phyloP scores from a whole-genome alignment of 2,797 vertebrate genomes.

The Gypaetus barbatus region DNA sequence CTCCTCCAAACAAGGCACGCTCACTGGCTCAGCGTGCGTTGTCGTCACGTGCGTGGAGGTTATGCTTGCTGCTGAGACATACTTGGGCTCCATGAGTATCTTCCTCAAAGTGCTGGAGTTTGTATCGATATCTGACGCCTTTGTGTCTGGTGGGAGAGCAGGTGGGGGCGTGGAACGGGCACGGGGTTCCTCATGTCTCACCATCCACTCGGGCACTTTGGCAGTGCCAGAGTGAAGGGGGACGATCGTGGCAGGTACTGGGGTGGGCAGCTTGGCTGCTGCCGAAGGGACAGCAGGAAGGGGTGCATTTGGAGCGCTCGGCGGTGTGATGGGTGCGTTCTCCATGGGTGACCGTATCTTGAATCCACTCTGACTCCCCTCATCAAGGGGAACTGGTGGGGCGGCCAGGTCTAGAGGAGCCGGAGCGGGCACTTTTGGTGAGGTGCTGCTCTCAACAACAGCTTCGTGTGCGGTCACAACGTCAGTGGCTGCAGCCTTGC shows the following conservation, averaged over 20 bases:
- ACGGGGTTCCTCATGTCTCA: conserved; percentile 85
- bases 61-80: conserved; percentile 85
- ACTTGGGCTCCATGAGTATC: conserved; percentile 99
- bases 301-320: conserved; percentile 68
- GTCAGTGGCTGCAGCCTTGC: conserved; percentile 14
- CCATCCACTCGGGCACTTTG: conserved; percentile 85
- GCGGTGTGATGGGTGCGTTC: conserved; percentile 65
- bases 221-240: conserved; percentile 60
- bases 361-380: conserved; percentile 68
- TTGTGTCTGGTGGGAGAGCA: conserved; percentile 90
- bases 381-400: not conserved
- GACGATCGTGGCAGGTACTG: conserved; percentile 68
- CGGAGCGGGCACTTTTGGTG: not conserved
- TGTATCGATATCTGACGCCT: conserved; percentile 92
- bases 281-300: conserved; percentile 67
- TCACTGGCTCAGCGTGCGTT: conserved; percentile 80
- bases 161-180: conserved; percentile 82
- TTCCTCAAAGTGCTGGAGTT: conserved; percentile 96
- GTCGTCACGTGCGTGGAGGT: conserved; percentile 86
- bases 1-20: conserved; percentile 73
- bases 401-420: conserved; percentile 29
- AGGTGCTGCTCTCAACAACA: conserved; percentile 27
- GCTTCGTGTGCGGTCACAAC: not conserved
- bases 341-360: conserved; percentile 72
- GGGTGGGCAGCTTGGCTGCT: conserved; percentile 73